These are phyloP conservation scores for Spea bombifrons DNA, from an alignment of 2,113 vertebrate species.

Conservation along the genomic window DNA sequence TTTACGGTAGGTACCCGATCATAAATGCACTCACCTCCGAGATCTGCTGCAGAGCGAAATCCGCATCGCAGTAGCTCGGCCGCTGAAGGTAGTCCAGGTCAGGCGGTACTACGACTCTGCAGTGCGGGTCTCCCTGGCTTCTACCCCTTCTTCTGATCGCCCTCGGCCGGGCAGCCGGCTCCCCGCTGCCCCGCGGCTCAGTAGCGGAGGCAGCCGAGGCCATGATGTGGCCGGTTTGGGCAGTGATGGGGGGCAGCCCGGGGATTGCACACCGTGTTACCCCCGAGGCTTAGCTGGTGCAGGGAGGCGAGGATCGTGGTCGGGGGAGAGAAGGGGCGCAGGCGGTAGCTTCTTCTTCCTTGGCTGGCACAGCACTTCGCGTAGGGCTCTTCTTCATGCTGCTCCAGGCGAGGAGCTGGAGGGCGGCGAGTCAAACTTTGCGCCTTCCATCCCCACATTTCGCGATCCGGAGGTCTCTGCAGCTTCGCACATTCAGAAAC, in stretches of 20 bases:
- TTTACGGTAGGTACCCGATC: no score
- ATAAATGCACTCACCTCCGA: conserved; percentile 76
- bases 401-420: conserved; percentile 57
- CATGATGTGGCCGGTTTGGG: conserved; percentile 83
- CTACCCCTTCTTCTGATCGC: conserved; percentile 79
- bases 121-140: conserved; percentile 62
- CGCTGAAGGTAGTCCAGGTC: conserved; percentile 94
- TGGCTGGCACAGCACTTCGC: conserved; percentile 63
- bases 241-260: conserved; percentile 56
- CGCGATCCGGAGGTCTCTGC: conserved; percentile 81
- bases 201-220: conserved; percentile 87
- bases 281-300: conserved; percentile 55
- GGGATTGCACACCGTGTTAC: conserved; percentile 65
- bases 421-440: conserved; percentile 87
- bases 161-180: conserved; percentile 76
- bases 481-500: conserved; percentile 77
- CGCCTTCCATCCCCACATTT: conserved; percentile 95
- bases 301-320: conserved; percentile 46
- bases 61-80: conserved; percentile 94
- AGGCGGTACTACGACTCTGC: conserved; percentile 62
- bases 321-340: conserved; percentile 39
- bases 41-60: conserved; percentile 92
- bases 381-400: conserved; percentile 66
- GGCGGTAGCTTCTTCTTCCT: conserved; percentile 11
- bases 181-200: conserved; percentile 74